A percentile compares a stretch with the other conserved stretches of the same genome.
Evolutionary conservation across 2,113 vertebrate genomes (phyloP).

Genomic region (Candoia aspera): DNA sequence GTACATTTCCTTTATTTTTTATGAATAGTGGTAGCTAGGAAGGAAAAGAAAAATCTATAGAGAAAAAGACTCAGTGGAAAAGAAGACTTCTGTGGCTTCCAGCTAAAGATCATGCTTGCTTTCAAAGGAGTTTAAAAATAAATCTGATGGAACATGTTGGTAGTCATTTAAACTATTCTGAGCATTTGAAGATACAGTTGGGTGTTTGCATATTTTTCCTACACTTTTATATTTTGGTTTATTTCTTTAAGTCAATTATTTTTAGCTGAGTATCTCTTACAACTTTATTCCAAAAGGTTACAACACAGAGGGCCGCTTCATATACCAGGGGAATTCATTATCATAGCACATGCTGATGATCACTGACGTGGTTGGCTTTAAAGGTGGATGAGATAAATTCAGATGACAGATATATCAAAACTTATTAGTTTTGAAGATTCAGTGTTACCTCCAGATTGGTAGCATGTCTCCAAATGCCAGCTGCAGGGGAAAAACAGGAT

Average conservation of each 20-base stretch:
- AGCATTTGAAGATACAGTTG: not conserved
- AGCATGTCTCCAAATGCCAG: not conserved
- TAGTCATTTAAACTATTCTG: constrained; percentile 2
- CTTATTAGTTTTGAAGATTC: not conserved
- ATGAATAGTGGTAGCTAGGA: not conserved
- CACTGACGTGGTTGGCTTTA: not conserved
- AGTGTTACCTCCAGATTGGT: not conserved
- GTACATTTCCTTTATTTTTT: not conserved
- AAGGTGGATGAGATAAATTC: not conserved
- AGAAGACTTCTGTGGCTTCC: no score
- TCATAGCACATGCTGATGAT: not conserved
- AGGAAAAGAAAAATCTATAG: not conserved
- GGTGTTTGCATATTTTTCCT: not conserved
- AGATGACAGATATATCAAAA: not conserved
- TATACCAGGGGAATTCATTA: not conserved
- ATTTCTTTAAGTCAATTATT: constrained; percentile 2
- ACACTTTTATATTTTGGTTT: not conserved
- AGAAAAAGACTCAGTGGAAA: not conserved
- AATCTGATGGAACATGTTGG: not conserved
- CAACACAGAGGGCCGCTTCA: constrained; percentile 8
- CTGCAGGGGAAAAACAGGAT: not conserved
- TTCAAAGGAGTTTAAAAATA: not conserved
- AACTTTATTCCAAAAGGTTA: constrained; percentile 23
- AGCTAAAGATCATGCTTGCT: not conserved
- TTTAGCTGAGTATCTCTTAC: constrained; percentile 18